Evolutionary conservation across 1,140 invertebrate genomes (phyloP), one percentile per base, ranked within the genome.

Genomic region (Formica exsecta): DNA sequence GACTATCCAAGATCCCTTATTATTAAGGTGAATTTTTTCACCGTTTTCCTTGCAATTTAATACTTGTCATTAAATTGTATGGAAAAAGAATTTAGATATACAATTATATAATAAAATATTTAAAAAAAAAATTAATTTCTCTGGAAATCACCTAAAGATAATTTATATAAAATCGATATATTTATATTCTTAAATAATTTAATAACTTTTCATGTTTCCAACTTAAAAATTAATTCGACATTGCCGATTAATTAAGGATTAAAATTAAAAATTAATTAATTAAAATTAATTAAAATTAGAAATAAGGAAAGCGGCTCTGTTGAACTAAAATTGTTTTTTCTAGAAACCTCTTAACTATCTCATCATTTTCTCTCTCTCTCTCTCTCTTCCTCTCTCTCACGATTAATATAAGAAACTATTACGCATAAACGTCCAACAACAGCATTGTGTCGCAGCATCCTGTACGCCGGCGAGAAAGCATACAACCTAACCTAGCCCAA

Each of bases 401-500:
- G 9, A 81, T 61, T 59, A 74, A 83, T 25, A 48, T 71, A 61
- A 25, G 9, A 77, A 29, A 73, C 57, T 73, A 61, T 51, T 29
- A 36, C 25, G 68, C 38, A 19, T 73, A 48, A 19, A 61, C 16
- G 36, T 32, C 13, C 13, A 22, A 44, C 38, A 22, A 25, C n/a
- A 32, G 9, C n/a, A 61, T 59, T 44, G 68, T 36, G 68, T 62
- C 9, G 64, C 64, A 74, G 54, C 38, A 73, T 61, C 68, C 79
- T 36, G 29, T 41, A 25, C 13, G 59, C 16, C 16, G 13, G 25
- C 44, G 41, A 66, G 54, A 16, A n/a, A 9, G 38, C 7, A 70
- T 25, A 61, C 51, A 89, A 89, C 88, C 88, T 89, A 89, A 89
- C 88, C 88, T 89, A 89, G 88, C 74, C 68, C 88, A 89, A 89